Evolutionary conservation across 1,140 invertebrate species (phyloP).

Genomic region (Diachasmimorpha longicaudata): DNA sequence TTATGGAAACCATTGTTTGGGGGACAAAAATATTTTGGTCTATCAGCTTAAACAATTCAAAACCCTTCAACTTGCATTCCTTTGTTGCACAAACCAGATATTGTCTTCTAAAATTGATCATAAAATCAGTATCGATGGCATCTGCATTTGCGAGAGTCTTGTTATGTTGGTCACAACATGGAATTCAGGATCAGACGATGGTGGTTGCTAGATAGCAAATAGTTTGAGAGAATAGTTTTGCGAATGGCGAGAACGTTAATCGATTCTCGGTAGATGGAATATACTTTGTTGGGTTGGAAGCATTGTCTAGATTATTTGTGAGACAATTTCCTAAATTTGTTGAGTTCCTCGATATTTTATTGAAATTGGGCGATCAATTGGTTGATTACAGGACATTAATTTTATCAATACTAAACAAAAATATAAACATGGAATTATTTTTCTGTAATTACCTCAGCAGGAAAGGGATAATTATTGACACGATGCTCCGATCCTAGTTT

Average conservation of each 20-base stretch:
- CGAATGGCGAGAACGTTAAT: neutral
- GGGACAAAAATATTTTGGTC: no score
- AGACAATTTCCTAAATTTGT: neutral
- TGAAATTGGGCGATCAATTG: no score
- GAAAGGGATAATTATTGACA: constrained; percentile 91
- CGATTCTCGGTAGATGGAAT: neutral
- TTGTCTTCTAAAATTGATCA: neutral
- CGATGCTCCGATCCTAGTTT: constrained; percentile 91
- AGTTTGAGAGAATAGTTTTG: neutral
- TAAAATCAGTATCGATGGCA: neutral
- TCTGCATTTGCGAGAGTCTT: neutral
- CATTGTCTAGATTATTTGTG: neutral
- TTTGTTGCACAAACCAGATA: neutral
- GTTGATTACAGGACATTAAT: no score
- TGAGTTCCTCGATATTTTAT: neutral
- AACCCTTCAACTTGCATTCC: neutral
- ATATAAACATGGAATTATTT: no score
- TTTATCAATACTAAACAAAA: no score
- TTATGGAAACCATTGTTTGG: no score
- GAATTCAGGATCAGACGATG: neutral
- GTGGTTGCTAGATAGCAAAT: neutral
- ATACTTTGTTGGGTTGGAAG: neutral
- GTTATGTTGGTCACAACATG: neutral
- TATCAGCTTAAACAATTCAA: neutral
- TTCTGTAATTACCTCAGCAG: constrained; percentile 80